Evolutionary conservation across 2,113 vertebrate genomes (phyloP).

Genomic region (Progne subis): DNA sequence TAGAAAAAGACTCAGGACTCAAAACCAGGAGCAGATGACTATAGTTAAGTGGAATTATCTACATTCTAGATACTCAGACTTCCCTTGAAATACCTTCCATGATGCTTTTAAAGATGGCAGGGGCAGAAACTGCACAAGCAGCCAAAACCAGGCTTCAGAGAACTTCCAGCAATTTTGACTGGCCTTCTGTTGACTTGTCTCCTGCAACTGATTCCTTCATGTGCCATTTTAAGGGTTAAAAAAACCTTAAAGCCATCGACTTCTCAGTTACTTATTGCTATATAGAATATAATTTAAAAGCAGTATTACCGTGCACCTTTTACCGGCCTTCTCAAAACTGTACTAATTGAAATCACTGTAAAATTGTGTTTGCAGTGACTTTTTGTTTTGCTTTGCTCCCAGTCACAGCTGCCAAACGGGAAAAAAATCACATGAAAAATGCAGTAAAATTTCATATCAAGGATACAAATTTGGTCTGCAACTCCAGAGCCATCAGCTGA

Average conservation of each 20-base stretch:
- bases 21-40: not conserved
- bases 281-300: not conserved
- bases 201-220: not conserved
- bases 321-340: not conserved
- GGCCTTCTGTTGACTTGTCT: not conserved
- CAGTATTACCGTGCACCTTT: not conserved
- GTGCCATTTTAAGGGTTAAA: not conserved
- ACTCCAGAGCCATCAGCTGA: not conserved
- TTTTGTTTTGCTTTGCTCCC: not conserved
- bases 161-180: not conserved
- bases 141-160: not conserved
- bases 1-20: not conserved
- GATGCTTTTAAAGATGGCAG: not conserved
- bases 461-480: not conserved
- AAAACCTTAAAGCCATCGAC: not conserved
- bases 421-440: not conserved
- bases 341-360: not conserved
- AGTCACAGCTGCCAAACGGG: not conserved
- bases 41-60: not conserved
- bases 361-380: not conserved
- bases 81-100: not conserved
- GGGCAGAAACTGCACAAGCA: not conserved
- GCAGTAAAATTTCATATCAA: not conserved
- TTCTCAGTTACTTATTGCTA: not conserved
- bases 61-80: not conserved